These are phyloP conservation scores for Scotopteryx bipunctaria DNA, from an alignment of 2,888 invertebrate species.

Conservation along the genomic window DNA sequence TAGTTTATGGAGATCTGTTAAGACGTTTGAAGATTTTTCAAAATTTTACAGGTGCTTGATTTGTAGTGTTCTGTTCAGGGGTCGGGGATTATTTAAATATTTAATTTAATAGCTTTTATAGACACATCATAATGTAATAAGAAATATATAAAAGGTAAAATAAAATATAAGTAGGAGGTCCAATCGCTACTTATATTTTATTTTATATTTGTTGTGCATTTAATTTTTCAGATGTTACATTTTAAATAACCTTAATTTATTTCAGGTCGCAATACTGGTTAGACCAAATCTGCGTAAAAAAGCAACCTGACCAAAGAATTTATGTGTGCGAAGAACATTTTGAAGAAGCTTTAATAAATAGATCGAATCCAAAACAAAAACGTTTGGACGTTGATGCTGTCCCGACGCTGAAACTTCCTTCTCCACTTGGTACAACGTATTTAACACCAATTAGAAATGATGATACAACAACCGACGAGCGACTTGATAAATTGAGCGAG, in stretches of 20 bases:
- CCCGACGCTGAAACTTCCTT: slow-evolving; percentile 18
- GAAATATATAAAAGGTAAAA: too few relatives aligned
- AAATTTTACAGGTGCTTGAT: too few relatives aligned
- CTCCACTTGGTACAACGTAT: background rate
- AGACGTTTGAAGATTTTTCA: too few relatives aligned
- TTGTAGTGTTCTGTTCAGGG: too few relatives aligned
- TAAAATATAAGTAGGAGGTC: too few relatives aligned
- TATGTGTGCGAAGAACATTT: slow-evolving; percentile 26
- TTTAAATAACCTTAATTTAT: slow-evolving; percentile 1
- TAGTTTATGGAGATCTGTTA: too few relatives aligned
- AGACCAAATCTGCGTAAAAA: slow-evolving; percentile 5
- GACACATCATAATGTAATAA: too few relatives aligned
- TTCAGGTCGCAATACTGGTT: slow-evolving; percentile 18
- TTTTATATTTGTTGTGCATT: too few relatives aligned
- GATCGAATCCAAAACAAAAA: background rate
- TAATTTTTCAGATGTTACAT: too few relatives aligned
- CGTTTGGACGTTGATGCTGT: background rate
- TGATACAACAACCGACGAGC: background rate
- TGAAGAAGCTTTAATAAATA: slow-evolving; percentile 6
- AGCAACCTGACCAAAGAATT: background rate
- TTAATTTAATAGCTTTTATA: too few relatives aligned
- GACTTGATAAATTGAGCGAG: background rate
- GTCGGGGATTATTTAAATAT: too few relatives aligned
- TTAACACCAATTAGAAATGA: background rate
- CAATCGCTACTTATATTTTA: too few relatives aligned